Evolutionary conservation across 2,797 vertebrate species (phyloP).

Genomic region (Etheostoma nigrum): DNA sequence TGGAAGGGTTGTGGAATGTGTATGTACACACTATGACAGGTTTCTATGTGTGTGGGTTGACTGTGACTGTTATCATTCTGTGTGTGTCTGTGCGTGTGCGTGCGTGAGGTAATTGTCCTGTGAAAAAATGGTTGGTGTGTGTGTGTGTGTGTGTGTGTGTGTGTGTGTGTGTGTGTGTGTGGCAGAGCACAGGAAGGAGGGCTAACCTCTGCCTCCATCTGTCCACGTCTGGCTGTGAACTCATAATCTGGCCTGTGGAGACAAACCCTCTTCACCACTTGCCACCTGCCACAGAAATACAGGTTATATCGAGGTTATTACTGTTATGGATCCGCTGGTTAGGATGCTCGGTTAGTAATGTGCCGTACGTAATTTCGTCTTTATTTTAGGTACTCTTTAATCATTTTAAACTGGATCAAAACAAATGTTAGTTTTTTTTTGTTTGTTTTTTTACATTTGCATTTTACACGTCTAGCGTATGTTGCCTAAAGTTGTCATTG

Average conservation of each 20-base stretch:
- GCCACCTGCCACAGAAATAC: conserved; percentile 80
- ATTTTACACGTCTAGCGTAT: conserved; percentile 11
- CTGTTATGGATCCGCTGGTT: conserved; percentile 58
- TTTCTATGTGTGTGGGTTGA: conserved; percentile 31
- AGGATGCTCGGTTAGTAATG: conserved; percentile 50
- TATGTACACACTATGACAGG: conserved; percentile 49
- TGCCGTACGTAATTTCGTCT: conserved; percentile 43
- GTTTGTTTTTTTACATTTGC: conserved; percentile 8
- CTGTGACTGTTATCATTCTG: conserved; percentile 62
- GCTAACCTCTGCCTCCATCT: conserved; percentile 83
- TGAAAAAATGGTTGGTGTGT: no score
- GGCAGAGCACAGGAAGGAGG: conserved; percentile 66
- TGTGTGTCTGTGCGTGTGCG: conserved; percentile 27
- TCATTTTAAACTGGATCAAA: conserved; percentile 12
- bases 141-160: no score
- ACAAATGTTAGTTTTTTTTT: neutral
- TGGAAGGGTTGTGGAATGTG: conserved; percentile 52
- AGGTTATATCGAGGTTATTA: conserved; percentile 77
- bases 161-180: conserved; percentile 32
- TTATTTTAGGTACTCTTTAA: conserved; percentile 41
- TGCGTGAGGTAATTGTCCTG: no score
- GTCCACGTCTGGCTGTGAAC: conserved; percentile 81
- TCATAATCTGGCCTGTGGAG: conserved; percentile 81
- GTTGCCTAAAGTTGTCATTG: conserved; percentile 18
- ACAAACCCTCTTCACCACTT: conserved; percentile 71